These are phyloP conservation scores for Ornithoptera alexandrae DNA, from an alignment of 2,888 invertebrate genomes.

Conservation along the genomic window DNA sequence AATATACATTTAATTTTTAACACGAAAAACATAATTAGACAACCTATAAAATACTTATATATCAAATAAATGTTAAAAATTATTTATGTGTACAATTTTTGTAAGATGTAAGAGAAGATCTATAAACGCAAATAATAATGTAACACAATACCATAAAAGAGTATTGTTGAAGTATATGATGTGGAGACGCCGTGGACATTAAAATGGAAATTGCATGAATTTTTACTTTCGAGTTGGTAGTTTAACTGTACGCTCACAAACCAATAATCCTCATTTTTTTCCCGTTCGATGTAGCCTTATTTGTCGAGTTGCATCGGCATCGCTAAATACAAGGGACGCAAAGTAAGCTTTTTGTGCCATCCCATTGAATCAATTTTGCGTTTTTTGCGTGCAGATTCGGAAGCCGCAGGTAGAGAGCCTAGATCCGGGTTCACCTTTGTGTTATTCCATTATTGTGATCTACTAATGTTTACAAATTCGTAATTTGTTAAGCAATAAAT, in stretches of 20 bases:
- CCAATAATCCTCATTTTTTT: slow-evolving; percentile 65
- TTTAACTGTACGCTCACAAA: slow-evolving; percentile 48
- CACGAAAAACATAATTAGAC: background rate
- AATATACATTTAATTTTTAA: background rate
- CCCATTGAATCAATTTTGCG: slow-evolving; percentile 70
- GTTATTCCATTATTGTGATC: slow-evolving; percentile 57
- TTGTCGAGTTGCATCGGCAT: slow-evolving; percentile 67
- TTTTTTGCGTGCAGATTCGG: slow-evolving; percentile 74
- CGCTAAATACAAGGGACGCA: slow-evolving; percentile 71
- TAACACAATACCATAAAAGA: slow-evolving; percentile 15
- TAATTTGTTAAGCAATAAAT: slow-evolving; percentile 72
- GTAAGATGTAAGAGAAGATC: slow-evolving; percentile 2
- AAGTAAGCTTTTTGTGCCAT: slow-evolving; percentile 64
- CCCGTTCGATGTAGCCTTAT: slow-evolving; percentile 71
- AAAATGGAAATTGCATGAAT: slow-evolving; percentile 31
- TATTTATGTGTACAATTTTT: background rate
- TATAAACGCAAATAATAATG: slow-evolving; percentile 24
- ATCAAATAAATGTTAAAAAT: slow-evolving; percentile 4
- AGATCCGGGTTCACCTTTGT: slow-evolving; percentile 74
- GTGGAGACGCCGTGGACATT: slow-evolving; percentile 21
- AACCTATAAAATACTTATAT: background rate
- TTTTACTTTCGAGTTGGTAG: slow-evolving; percentile 36
- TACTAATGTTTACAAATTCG: slow-evolving; percentile 74
- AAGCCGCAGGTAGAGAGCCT: slow-evolving; percentile 77
- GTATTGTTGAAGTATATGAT: slow-evolving; percentile 32